Conservation (phyloP, 1,140 invertebrate species). For the Ericerus pela region DNA sequence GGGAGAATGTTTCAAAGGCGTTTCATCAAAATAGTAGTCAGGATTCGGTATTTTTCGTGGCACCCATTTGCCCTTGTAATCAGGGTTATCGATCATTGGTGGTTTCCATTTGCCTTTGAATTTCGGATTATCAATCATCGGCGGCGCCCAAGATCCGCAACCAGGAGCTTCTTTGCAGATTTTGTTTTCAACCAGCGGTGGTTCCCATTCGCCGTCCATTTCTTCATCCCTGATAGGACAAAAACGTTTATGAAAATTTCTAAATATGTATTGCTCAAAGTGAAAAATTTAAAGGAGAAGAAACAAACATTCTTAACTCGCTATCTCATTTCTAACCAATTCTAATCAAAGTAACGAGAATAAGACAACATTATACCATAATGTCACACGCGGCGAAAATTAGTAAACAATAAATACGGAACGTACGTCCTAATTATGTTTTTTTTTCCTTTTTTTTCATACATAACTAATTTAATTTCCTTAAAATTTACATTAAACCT, state of each 20-base stretch:
- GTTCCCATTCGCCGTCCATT: constrained; percentile 98
- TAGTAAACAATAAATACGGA: too few relatives aligned
- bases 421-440: too few relatives aligned
- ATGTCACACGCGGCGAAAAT: too few relatives aligned
- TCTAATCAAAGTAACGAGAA: too few relatives aligned
- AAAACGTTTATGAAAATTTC: constrained; percentile 4
- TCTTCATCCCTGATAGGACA: constrained; percentile 60
- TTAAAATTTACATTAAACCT: too few relatives aligned
- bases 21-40: constrained; percentile 79
- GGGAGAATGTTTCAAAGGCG: constrained; percentile 79
- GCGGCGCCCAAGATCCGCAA: constrained; percentile 81
- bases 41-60: constrained; percentile 76
- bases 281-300: too few relatives aligned
- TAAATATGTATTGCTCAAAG: too few relatives aligned
- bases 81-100: constrained; percentile 81
- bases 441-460: too few relatives aligned
- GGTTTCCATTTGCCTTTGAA: constrained; percentile 89
- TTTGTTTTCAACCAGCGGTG: constrained; percentile 82
- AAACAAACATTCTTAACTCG: too few relatives aligned
- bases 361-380: too few relatives aligned
- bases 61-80: constrained; percentile 89
- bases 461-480: too few relatives aligned
- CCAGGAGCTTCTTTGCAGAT: constrained; percentile 68
- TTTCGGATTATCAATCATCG: constrained; percentile 73
- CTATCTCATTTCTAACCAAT: too few relatives aligned